These are phyloP conservation scores for Lathronympha strigana DNA, from an alignment of 2,888 invertebrate genomes.

Conservation along the genomic window DNA sequence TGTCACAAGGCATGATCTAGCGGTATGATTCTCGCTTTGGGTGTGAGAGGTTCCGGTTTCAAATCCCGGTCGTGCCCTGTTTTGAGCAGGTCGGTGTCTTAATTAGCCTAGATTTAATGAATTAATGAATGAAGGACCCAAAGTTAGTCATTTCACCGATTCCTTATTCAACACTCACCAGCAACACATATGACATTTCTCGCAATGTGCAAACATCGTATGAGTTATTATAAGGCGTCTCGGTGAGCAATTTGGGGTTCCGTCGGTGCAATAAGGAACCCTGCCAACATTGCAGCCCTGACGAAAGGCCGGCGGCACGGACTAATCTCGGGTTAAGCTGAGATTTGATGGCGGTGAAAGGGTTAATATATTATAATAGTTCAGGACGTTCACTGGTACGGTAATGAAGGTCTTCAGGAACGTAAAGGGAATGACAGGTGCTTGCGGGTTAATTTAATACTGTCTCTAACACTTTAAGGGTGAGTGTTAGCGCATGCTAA, in stretches of 20 bases:
- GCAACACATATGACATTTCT: constrained; percentile 58
- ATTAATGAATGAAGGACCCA: background rate
- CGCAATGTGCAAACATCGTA: constrained; percentile 63
- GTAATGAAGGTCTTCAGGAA: background rate
- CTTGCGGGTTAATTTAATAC: background rate
- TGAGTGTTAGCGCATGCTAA: no score
- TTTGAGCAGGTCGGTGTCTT: background rate
- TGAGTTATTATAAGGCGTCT: constrained; percentile 73
- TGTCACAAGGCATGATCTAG: constrained; percentile 53
- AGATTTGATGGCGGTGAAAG: constrained; percentile 41
- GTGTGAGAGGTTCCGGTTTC: constrained; percentile 54
- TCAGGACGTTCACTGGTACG: constrained; percentile 5
- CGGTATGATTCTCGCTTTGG: constrained; percentile 55
- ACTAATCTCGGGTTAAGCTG: constrained; percentile 56
- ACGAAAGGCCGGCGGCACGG: constrained; percentile 45
- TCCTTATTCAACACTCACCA: constrained; percentile 45
- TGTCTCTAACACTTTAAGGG: background rate
- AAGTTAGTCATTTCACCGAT: constrained; percentile 41
- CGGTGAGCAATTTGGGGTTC: constrained; percentile 77
- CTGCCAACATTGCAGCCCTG: constrained; percentile 77
- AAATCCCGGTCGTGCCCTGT: background rate
- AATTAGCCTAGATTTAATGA: background rate
- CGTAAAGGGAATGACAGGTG: background rate
- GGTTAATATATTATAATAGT: constrained; percentile 16
- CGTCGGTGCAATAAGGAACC: constrained; percentile 62